Conservation (phyloP, 2,113 vertebrate genomes). For the Ptychochromis oligacanthus region DNA sequence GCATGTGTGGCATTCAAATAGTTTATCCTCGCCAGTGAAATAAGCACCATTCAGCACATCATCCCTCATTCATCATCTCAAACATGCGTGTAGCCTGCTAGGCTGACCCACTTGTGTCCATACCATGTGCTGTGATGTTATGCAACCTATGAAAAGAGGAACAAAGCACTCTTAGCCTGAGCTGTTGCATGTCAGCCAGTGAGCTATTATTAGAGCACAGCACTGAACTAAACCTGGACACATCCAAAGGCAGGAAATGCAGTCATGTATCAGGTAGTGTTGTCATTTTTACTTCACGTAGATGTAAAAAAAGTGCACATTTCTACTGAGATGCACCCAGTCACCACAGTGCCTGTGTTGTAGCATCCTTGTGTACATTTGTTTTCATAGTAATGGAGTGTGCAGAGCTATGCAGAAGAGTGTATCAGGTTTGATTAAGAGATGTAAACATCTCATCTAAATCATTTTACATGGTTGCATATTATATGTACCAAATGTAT, state of each 20-base stretch:
- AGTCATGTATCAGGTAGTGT: not conserved
- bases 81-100: constrained; percentile 5
- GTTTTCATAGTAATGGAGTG: not conserved
- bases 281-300: constrained; percentile 8
- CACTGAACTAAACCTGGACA: not conserved
- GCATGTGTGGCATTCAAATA: not conserved
- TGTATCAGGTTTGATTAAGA: not conserved
- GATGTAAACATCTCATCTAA: not conserved
- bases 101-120: constrained; percentile 59
- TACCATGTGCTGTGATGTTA: constrained; percentile 58
- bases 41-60: not conserved
- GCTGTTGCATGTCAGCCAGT: constrained; percentile 22
- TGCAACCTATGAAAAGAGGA: constrained; percentile 48
- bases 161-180: constrained; percentile 13
- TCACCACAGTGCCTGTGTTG: not conserved
- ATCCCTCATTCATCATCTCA: not conserved
- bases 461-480: not conserved
- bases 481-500: no score
- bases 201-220: constrained; percentile 56
- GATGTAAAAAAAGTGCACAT: not conserved
- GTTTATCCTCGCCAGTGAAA: not conserved
- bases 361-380: not conserved
- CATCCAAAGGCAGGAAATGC: not conserved
- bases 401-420: not conserved
- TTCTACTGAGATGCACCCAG: not conserved